Evolutionary conservation across 2,888 invertebrate species (phyloP).

Genomic region (Amblyjoppa fuscipennis): DNA sequence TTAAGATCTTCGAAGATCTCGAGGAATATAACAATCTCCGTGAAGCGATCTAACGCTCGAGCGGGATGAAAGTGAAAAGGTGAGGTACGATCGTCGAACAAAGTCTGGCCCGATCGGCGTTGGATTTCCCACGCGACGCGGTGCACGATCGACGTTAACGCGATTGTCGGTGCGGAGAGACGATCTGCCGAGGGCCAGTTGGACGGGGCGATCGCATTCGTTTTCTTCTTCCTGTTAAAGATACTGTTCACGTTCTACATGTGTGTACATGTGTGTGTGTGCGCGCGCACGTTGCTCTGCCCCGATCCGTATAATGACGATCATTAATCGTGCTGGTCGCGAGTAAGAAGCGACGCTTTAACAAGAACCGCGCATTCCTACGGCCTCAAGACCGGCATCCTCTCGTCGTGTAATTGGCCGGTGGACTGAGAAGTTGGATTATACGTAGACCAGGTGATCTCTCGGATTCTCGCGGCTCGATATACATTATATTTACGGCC

Average conservation of each 20-base stretch:
- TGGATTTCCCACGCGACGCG: constrained; percentile 66
- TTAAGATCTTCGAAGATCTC: constrained; percentile 6
- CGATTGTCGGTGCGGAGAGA: constrained; percentile 41
- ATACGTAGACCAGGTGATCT: constrained; percentile 35
- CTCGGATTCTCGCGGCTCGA: constrained; percentile 2
- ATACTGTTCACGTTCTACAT: constrained; percentile 4
- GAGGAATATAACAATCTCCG: constrained; percentile 24
- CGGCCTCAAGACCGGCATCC: constrained; percentile 20
- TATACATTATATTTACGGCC: constrained; percentile 28
- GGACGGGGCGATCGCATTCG: constrained; percentile 53
- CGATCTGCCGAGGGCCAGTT: constrained; percentile 33
- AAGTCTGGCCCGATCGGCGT: constrained; percentile 67
- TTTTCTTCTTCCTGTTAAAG: constrained; percentile 51
- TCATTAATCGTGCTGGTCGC: constrained; percentile 65
- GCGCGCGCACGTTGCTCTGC: constrained; percentile 20
- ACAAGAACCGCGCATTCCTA: constrained; percentile 68
- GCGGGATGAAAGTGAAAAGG: constrained; percentile 58
- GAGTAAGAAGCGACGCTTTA: constrained; percentile 58
- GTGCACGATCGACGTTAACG: constrained; percentile 48
- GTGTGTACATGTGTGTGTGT: background rate
- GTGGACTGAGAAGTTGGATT: constrained; percentile 30
- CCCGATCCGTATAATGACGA: constrained; percentile 63
- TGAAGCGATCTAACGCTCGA: constrained; percentile 34
- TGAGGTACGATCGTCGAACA: constrained; percentile 61
- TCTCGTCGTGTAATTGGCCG: constrained; percentile 46